Conservation (phyloP, 37 sponge, comb jelly and placozoan genomes). For the Oopsacas minuta region DNA sequence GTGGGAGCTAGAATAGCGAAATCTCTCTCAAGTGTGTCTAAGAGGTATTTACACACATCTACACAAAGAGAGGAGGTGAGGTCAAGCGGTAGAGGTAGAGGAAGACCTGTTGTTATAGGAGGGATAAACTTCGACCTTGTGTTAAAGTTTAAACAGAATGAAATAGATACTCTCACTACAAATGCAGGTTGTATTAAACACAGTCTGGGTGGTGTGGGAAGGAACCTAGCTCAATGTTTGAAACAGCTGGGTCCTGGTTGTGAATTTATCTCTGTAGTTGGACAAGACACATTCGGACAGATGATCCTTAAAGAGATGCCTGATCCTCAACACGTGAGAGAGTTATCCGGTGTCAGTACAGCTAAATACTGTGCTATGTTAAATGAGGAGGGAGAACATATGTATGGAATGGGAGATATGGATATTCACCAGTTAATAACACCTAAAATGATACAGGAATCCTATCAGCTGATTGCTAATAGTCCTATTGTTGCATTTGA, state of each 20-base stretch:
- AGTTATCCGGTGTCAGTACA: conserved; percentile 22
- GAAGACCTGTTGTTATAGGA: conserved; percentile 49
- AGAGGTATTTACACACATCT: background rate
- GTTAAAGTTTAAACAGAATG: conserved; percentile 20
- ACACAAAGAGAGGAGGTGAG: background rate
- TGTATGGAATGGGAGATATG: conserved; percentile 65
- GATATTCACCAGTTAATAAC: conserved; percentile 29
- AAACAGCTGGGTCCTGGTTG: conserved; percentile 39
- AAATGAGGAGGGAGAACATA: conserved; percentile 47
- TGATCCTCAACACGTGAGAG: conserved; percentile 35
- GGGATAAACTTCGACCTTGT: conserved; percentile 48
- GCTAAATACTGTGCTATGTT: conserved; percentile 63
- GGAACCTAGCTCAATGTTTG: conserved; percentile 60
- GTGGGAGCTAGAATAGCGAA: conserved; percentile 69
- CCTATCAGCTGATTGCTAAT: background rate
- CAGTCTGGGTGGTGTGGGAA: conserved; percentile 64
- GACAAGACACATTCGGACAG: conserved; percentile 49
- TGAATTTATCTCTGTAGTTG: conserved; percentile 62
- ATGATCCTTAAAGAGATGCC: conserved; percentile 22
- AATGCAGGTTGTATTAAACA: conserved; percentile 40
- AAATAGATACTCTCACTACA: conserved; percentile 24
- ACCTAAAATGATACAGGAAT: conserved; percentile 26
- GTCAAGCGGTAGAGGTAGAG: too few species aligned
- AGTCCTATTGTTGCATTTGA: background rate
- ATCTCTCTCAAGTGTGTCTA: background rate